Evolutionary conservation across 1,140 invertebrate genomes (phyloP).

Genomic region (Drosophila punjabiensis): DNA sequence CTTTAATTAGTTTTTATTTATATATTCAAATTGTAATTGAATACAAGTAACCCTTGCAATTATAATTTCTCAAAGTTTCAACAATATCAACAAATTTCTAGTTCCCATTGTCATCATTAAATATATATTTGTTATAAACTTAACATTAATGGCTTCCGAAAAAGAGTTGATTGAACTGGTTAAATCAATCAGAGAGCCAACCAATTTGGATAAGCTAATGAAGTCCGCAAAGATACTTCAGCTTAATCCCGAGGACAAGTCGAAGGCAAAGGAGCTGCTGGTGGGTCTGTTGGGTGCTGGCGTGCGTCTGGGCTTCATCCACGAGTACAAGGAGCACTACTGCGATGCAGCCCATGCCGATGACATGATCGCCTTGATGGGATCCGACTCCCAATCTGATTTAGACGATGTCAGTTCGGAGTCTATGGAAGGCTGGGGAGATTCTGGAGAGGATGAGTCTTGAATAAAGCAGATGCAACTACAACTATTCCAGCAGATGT

Average conservation of each 20-base stretch:
- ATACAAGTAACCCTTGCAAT: too few species aligned
- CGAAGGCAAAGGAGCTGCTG: neutral
- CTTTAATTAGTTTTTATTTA: too few species aligned
- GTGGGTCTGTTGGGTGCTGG: slow-evolving; percentile 1
- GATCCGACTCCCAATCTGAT: neutral
- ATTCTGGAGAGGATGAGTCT: neutral
- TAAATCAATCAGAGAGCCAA: slow-evolving; percentile 2
- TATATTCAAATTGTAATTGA: too few species aligned
- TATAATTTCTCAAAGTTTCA: too few species aligned
- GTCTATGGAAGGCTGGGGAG: slow-evolving; percentile 1
- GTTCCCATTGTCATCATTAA: neutral
- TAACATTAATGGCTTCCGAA: neutral
- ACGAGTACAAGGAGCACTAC: slow-evolving; percentile 27
- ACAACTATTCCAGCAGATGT: too few species aligned
- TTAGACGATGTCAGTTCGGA: slow-evolving; percentile 1
- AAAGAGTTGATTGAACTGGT: neutral
- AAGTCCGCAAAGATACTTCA: neutral
- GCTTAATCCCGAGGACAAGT: neutral
- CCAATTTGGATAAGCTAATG: neutral
- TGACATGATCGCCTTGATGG: slow-evolving; percentile 1
- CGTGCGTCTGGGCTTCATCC: slow-evolving; percentile 12
- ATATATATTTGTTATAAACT: neutral
- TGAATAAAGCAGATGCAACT: neutral
- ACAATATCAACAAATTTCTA: neutral
- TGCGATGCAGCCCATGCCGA: slow-evolving; percentile 9